phyloP scores from a whole-genome alignment of 2,113 vertebrate species.

The Amphilophus citrinellus region DNA sequence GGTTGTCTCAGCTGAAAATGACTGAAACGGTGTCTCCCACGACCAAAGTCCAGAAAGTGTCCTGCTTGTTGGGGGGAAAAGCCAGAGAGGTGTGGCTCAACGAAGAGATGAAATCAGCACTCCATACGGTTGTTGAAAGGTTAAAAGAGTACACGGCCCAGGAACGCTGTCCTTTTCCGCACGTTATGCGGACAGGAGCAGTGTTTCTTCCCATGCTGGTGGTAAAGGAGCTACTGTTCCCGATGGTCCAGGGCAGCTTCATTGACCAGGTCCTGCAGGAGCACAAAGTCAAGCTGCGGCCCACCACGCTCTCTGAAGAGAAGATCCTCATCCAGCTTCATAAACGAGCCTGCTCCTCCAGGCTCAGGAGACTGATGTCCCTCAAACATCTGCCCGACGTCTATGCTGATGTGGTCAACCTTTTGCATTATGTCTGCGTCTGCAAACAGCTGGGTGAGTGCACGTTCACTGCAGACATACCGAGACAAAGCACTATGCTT shows the following conservation, averaged over 20 bases:
- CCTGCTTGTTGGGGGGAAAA: constrained; percentile 68
- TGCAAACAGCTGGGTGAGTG: constrained; percentile 89
- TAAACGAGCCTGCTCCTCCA: constrained; percentile 88
- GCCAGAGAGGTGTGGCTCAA: constrained; percentile 86
- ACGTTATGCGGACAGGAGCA: constrained; percentile 88
- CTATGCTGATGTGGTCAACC: constrained; percentile 83
- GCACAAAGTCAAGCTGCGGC: constrained; percentile 91
- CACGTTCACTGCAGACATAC: background rate
- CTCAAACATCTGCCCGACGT: constrained; percentile 90
- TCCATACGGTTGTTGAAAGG: constrained; percentile 82
- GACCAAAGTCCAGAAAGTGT: constrained; percentile 75
- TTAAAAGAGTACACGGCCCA: constrained; percentile 83
- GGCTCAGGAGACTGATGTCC: constrained; percentile 91
- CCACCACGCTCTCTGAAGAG: constrained; percentile 94
- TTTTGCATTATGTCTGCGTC: constrained; percentile 86
- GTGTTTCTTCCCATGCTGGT: constrained; percentile 95
- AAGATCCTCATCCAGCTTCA: constrained; percentile 87
- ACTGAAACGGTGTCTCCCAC: constrained; percentile 17
- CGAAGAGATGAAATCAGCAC: constrained; percentile 73
- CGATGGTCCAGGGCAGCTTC: constrained; percentile 81
- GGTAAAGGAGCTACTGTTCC: constrained; percentile 93
- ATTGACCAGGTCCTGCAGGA: constrained; percentile 94
- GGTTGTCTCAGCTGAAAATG: constrained; percentile 65
- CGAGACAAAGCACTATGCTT: background rate
- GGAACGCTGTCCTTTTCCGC: constrained; percentile 89